A percentile compares a stretch with the other conserved stretches of the same genome.
These are phyloP conservation scores for Protodeltote pygarga DNA, from an alignment of 2,888 invertebrate species.

Conservation along the genomic window DNA sequence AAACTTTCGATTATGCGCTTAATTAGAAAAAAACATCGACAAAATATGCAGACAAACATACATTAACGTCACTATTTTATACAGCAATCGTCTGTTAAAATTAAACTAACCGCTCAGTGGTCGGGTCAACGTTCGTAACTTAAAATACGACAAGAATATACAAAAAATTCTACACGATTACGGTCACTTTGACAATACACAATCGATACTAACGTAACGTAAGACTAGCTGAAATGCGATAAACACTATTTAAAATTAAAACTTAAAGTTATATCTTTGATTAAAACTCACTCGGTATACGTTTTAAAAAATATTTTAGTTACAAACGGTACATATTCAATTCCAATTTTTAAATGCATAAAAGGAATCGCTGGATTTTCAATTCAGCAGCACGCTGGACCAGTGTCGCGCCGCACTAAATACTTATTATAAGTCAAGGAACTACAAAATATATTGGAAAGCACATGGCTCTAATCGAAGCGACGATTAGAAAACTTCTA, in stretches of 20 bases:
- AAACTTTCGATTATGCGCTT: conserved; percentile 75
- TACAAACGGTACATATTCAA: conserved; percentile 77
- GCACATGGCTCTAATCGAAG: conserved; percentile 60
- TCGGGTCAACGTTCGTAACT: conserved; percentile 64
- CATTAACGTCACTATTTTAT: conserved; percentile 72
- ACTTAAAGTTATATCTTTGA: conserved; percentile 86
- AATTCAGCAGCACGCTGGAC: conserved; percentile 56
- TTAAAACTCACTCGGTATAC: conserved; percentile 84
- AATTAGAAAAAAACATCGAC: conserved; percentile 79
- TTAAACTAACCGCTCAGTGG: conserved; percentile 67
- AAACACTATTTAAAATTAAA: conserved; percentile 81
- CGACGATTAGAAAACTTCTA: conserved; percentile 43
- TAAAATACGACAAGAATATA: conserved; percentile 79
- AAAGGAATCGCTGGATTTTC: conserved; percentile 67
- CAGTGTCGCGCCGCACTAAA: conserved; percentile 47
- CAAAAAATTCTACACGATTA: conserved; percentile 77
- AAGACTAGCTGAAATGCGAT: conserved; percentile 87
- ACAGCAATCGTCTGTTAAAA: conserved; percentile 69
- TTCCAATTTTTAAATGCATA: conserved; percentile 75
- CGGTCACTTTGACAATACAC: conserved; percentile 74
- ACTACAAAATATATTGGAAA: conserved; percentile 76
- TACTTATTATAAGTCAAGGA: conserved; percentile 64
- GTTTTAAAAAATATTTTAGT: conserved; percentile 74
- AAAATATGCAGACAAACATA: conserved; percentile 83
- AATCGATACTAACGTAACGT: conserved; percentile 81